phyloP scores from a whole-genome alignment of 2,113 vertebrate genomes.

The Fukomys damarensis region DNA sequence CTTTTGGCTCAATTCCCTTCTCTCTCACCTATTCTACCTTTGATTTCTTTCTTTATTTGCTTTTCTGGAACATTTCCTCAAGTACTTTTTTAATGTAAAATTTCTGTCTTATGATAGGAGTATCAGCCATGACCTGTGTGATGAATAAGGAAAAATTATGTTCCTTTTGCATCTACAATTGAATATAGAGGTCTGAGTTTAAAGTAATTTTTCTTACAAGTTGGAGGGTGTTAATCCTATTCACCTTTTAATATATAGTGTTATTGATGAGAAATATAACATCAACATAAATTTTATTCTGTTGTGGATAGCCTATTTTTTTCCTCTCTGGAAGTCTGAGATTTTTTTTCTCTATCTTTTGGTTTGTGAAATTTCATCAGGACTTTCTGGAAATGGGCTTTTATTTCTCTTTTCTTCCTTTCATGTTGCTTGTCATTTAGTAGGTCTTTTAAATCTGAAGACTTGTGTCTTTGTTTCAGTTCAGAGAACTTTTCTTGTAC shows the following conservation, averaged over 20 bases:
- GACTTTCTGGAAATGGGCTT: neutral
- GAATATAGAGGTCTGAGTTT: neutral
- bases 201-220: constrained; percentile 22
- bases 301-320: neutral
- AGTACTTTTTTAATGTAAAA: constrained; percentile 38
- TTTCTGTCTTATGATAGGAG: neutral
- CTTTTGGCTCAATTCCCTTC: neutral
- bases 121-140: neutral
- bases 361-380: constrained; percentile 39
- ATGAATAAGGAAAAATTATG: neutral
- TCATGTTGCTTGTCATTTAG: neutral
- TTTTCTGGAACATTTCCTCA: neutral
- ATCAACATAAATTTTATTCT: neutral
- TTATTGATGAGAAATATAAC: neutral
- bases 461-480: neutral
- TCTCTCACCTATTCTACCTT: neutral
- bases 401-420: neutral
- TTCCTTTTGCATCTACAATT: neutral
- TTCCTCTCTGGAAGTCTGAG: neutral
- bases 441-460: neutral
- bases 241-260: neutral
- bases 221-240: neutral
- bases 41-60: neutral
- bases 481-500: constrained; percentile 52
- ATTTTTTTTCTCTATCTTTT: constrained; percentile 25